Conservation (phyloP, 2,888 invertebrate species). For the Neelides folsomi region DNA sequence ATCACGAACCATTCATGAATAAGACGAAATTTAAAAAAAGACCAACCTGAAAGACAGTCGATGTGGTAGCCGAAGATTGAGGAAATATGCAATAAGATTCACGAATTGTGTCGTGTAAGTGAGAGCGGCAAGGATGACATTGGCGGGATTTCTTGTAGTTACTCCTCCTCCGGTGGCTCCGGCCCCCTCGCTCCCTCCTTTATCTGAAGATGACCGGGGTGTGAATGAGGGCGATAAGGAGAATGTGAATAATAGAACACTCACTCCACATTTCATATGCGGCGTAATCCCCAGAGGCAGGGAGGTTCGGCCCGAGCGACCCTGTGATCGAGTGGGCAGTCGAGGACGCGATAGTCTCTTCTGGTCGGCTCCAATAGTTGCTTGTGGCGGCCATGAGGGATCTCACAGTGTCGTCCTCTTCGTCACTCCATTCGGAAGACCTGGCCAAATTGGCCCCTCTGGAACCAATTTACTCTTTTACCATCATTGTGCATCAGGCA, state of each 20-base stretch:
- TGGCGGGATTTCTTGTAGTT: slow-evolving; percentile 46
- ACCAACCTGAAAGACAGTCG: slow-evolving; percentile 53
- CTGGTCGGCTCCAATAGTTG: slow-evolving; percentile 35
- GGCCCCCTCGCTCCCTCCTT: too few relatives aligned
- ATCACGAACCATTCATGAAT: slow-evolving; percentile 1
- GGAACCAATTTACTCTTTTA: too few relatives aligned
- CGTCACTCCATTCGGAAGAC: slow-evolving; percentile 30
- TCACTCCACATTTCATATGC: slow-evolving; percentile 64
- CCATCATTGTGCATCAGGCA: too few relatives aligned
- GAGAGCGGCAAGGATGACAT: slow-evolving; percentile 64
- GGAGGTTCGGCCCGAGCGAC: slow-evolving; percentile 60
- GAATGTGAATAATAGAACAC: slow-evolving; percentile 17
- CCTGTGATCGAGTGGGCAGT: slow-evolving; percentile 37
- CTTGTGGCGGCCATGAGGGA: slow-evolving; percentile 60
- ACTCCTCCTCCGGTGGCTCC: slow-evolving; percentile 6
- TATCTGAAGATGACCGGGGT: too few relatives aligned
- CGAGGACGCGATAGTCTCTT: slow-evolving; percentile 9
- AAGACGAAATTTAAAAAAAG: slow-evolving; percentile 7
- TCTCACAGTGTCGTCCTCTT: slow-evolving; percentile 41
- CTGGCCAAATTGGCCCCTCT: too few relatives aligned
- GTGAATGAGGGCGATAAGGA: too few relatives aligned
- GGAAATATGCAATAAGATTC: slow-evolving; percentile 64
- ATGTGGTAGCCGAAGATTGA: slow-evolving; percentile 68
- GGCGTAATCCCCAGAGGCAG: slow-evolving; percentile 70
- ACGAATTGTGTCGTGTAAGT: slow-evolving; percentile 75